Evolutionary conservation across 2,113 vertebrate genomes (phyloP).

Genomic region (Microtus ochrogaster): DNA sequence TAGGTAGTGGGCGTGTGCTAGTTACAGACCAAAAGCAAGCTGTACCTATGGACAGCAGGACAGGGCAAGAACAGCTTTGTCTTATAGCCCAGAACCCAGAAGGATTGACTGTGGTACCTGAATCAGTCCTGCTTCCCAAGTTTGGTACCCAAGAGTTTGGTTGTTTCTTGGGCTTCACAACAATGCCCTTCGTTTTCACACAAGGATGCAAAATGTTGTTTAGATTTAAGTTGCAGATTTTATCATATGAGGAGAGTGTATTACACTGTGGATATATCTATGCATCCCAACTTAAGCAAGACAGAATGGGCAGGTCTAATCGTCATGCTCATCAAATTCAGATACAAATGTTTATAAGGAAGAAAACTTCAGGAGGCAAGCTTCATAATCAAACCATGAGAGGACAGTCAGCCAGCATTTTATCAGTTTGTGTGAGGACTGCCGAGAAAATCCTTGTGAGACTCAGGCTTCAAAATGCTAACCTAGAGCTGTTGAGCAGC

Average conservation of each 20-base stretch:
- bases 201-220: background rate
- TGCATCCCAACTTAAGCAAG: rapidly evolving
- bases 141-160: background rate
- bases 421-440: background rate
- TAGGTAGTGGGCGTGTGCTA: background rate
- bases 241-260: background rate
- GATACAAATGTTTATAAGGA: rapidly evolving
- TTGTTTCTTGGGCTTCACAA: background rate
- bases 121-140: background rate
- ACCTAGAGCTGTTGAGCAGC: background rate
- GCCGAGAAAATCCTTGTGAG: background rate
- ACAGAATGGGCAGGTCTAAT: background rate
- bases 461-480: background rate
- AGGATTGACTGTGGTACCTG: background rate
- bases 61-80: background rate
- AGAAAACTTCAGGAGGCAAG: too few species aligned
- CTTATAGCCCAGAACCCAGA: background rate
- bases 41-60: background rate
- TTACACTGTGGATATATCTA: rapidly evolving
- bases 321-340: rapidly evolving
- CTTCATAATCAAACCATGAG: too few species aligned
- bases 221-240: background rate
- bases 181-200: background rate
- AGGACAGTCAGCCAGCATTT: rapidly evolving
- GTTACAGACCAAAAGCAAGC: background rate